Conservation (phyloP, 2,113 vertebrate species). For the Coturnix japonica region DNA sequence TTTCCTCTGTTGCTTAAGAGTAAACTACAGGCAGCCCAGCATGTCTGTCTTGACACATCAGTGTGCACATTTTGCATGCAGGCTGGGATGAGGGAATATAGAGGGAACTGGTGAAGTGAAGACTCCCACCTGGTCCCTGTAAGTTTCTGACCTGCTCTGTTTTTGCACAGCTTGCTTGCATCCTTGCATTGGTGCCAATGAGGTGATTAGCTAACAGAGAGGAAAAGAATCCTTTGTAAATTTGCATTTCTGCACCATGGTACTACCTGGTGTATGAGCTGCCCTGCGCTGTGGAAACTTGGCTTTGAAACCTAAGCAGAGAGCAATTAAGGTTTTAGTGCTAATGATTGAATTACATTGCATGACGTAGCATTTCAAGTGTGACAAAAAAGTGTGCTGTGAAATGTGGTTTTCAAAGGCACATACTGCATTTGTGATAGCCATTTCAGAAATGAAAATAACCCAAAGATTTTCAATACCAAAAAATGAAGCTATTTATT, state of each 20-base stretch:
- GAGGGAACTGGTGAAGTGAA: not conserved
- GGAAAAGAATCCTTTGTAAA: not conserved
- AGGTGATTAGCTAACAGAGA: not conserved
- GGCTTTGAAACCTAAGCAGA: not conserved
- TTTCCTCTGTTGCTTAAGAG: constrained; percentile 46
- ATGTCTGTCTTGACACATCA: constrained; percentile 17
- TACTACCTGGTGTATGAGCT: not conserved
- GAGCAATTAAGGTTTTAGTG: not conserved
- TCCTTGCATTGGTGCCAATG: rapidly evolving
- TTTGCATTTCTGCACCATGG: not conserved
- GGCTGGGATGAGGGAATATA: not conserved
- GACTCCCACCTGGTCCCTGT: not conserved
- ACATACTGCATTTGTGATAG: not conserved
- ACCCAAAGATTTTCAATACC: not conserved
- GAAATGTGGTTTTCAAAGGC: not conserved
- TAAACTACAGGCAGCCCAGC: not conserved
- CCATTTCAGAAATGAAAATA: not conserved
- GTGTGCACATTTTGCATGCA: not conserved
- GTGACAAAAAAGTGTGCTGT: not conserved
- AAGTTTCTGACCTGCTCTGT: not conserved
- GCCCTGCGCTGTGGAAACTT: not conserved
- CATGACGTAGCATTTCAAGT: rapidly evolving
- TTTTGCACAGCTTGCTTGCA: not conserved
- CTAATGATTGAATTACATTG: rapidly evolving
- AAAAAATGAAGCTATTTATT: not conserved